Evolutionary conservation across 1,140 invertebrate genomes (phyloP).

Genomic region (Brachionus rotundiformis): DNA sequence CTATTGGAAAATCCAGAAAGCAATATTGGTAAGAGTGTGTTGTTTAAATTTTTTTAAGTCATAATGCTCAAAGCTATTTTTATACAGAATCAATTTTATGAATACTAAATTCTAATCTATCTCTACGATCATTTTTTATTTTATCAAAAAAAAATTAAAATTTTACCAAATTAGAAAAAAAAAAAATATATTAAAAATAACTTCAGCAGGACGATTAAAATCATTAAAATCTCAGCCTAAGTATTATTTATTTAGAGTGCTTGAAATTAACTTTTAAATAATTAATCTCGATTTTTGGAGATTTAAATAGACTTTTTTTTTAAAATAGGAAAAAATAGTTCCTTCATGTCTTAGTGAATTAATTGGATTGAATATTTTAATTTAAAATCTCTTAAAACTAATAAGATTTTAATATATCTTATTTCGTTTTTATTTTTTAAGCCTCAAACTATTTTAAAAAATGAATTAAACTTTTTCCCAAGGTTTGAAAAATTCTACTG

Average conservation of each 20-base stretch:
- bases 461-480: constrained; percentile 50
- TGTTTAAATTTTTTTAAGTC: neutral
- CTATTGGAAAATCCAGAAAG: constrained; percentile 87
- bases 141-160: too few species aligned
- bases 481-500: constrained; percentile 99
- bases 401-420: neutral
- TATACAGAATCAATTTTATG: neutral
- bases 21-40: constrained; percentile 64
- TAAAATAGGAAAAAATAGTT: neutral
- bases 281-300: neutral
- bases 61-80: neutral
- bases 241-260: neutral
- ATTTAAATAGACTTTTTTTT: neutral
- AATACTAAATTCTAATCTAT: neutral
- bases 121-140: too few species aligned
- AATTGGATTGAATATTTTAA: neutral
- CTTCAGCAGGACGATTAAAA: too few species aligned
- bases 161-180: neutral
- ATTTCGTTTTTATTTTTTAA: too few species aligned
- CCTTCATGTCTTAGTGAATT: neutral
- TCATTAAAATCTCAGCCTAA: neutral
- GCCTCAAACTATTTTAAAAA: too few species aligned
- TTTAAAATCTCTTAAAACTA: neutral
- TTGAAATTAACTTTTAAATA: neutral
- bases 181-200: too few species aligned